These are phyloP conservation scores for Cancer borealis DNA, from an alignment of 2,888 invertebrate genomes.

Conservation along the genomic window DNA sequence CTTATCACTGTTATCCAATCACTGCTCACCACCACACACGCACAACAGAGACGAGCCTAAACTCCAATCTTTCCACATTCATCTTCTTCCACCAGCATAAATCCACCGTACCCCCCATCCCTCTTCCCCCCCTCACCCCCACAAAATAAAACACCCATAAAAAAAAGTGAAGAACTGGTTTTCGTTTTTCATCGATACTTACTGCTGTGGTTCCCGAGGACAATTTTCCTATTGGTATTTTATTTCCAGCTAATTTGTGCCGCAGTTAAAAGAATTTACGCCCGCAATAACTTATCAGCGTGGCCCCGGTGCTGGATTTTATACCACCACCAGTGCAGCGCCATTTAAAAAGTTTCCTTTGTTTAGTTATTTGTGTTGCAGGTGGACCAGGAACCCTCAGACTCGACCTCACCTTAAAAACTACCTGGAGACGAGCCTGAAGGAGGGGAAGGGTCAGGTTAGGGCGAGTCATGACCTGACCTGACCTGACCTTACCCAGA, in stretches of 20 bases:
- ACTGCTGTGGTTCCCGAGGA: slow-evolving; percentile 37
- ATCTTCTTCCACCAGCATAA: background rate
- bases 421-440: background rate
- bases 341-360: background rate
- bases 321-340: background rate
- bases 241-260: slow-evolving; percentile 40
- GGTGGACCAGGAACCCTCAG: background rate
- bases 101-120: background rate
- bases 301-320: background rate
- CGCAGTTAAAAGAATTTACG: slow-evolving; percentile 18
- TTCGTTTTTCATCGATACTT: slow-evolving; percentile 40
- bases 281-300: slow-evolving; percentile 18
- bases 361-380: background rate
- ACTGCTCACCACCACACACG: background rate
- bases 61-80: background rate
- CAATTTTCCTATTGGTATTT: slow-evolving; percentile 40
- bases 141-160: slow-evolving; percentile 5
- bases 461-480: background rate
- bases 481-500: background rate
- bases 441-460: background rate
- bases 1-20: background rate
- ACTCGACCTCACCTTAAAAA: background rate
- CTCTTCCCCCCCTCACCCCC: background rate
- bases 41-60: background rate
- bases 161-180: slow-evolving; percentile 6